phyloP scores from a whole-genome alignment of 2,888 invertebrate species.

The Cylloceria caligata region DNA sequence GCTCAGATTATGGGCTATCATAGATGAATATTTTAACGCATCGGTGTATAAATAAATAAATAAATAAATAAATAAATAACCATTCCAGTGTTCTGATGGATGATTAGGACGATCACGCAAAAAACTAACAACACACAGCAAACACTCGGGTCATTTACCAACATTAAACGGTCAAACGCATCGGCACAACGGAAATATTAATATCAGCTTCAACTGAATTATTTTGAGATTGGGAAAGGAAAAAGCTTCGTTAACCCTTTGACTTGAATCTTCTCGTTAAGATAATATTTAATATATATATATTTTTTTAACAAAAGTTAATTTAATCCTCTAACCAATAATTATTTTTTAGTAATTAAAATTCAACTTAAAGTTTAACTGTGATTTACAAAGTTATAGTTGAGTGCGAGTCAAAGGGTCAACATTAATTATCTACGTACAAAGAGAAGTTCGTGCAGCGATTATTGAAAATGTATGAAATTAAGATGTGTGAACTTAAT shows the following conservation, averaged over 20 bases:
- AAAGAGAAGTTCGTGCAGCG: constrained; percentile 48
- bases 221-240: constrained; percentile 32
- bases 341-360: background rate
- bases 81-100: constrained; percentile 63
- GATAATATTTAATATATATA: background rate
- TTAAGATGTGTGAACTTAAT: constrained; percentile 38
- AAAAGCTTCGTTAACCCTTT: constrained; percentile 13
- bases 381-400: background rate
- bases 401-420: constrained; percentile 18
- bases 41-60: constrained; percentile 52
- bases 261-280: background rate
- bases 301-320: background rate
- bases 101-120: constrained; percentile 45
- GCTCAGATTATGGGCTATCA: constrained; percentile 46
- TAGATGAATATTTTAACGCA: constrained; percentile 43
- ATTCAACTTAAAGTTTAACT: background rate
- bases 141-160: constrained; percentile 62
- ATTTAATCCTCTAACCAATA: background rate
- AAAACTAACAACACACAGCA: constrained; percentile 49
- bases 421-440: constrained; percentile 36
- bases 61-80: constrained; percentile 54
- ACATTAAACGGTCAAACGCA: constrained; percentile 73
- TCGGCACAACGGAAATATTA: constrained; percentile 63
- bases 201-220: constrained; percentile 54
- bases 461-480: constrained; percentile 7